Percentiles rank a stretch among this genome's conserved stretches.
These are phyloP conservation scores for Sebastiscus albofasciatus DNA, from an alignment of 2,797 vertebrate species.

Conservation along the genomic window DNA sequence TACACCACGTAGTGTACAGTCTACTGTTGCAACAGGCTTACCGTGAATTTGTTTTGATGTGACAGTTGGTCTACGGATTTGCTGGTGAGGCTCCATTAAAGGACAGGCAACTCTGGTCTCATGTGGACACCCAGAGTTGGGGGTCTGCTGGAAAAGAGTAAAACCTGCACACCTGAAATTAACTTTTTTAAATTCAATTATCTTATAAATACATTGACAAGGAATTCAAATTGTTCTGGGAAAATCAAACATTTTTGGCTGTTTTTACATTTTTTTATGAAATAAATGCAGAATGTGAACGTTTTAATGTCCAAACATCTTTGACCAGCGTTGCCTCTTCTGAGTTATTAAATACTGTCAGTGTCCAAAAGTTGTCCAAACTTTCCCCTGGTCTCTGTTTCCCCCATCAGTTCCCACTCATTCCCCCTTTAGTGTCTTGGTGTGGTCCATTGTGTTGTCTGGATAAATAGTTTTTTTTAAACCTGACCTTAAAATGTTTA, in stretches of 20 bases:
- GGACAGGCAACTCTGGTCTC: slow-evolving; percentile 74
- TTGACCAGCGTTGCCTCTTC: slow-evolving; percentile 74
- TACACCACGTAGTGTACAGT: slow-evolving; percentile 69
- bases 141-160: background rate
- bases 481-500: slow-evolving; percentile 32
- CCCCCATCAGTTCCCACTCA: slow-evolving; percentile 36
- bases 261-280: background rate
- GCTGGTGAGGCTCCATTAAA: slow-evolving; percentile 52
- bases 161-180: background rate
- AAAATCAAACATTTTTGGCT: background rate
- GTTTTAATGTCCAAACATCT: slow-evolving; percentile 21
- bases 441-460: slow-evolving; percentile 88
- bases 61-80: slow-evolving; percentile 41
- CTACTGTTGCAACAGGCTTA: slow-evolving; percentile 34
- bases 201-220: background rate
- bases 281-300: background rate
- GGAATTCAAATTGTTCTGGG: background rate
- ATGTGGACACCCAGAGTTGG: slow-evolving; percentile 8
- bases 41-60: slow-evolving; percentile 47
- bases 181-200: rapidly evolving
- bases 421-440: slow-evolving; percentile 77
- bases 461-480: slow-evolving; percentile 66
- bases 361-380: slow-evolving; percentile 54
- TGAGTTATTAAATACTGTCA: slow-evolving; percentile 40
- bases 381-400: slow-evolving; percentile 44